A percentile compares a stretch with the other conserved stretches of the same genome.
phyloP scores from a whole-genome alignment of 2,888 invertebrate genomes.

The Dioctria rufipes region DNA sequence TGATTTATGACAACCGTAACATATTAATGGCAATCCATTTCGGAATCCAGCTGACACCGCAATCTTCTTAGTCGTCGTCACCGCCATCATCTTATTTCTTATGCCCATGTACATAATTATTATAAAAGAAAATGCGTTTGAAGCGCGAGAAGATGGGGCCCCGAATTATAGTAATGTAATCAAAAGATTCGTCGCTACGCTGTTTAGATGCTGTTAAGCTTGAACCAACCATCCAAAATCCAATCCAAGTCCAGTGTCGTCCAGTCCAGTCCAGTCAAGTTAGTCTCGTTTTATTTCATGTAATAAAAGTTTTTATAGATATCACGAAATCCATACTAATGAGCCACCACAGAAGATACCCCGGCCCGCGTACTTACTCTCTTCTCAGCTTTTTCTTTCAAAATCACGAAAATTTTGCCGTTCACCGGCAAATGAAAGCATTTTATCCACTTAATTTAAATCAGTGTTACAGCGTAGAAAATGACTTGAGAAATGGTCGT shows the following conservation, averaged over 20 bases:
- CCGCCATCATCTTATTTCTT: not conserved
- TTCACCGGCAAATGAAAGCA: slow-evolving; percentile 13
- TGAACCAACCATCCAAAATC: not conserved
- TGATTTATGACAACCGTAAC: slow-evolving; percentile 51
- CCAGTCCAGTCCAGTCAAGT: slow-evolving; percentile 9
- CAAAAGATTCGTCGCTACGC: slow-evolving; percentile 30
- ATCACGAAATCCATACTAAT: slow-evolving; percentile 44
- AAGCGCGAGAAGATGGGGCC: not conserved
- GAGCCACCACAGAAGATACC: slow-evolving; percentile 14
- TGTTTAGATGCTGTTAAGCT: not conserved
- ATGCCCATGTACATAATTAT: slow-evolving; percentile 21
- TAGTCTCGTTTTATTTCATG: slow-evolving; percentile 31
- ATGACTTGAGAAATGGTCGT: slow-evolving; percentile 37
- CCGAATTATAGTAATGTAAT: slow-evolving; percentile 18
- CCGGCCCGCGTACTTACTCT: not conserved
- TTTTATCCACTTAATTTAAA: slow-evolving; percentile 43
- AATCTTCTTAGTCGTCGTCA: slow-evolving; percentile 14
- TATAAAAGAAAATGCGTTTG: not conserved
- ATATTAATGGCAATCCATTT: slow-evolving; percentile 51
- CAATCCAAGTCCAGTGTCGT: not conserved
- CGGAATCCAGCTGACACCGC: slow-evolving; percentile 50
- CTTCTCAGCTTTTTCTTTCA: not conserved
- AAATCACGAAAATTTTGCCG: not conserved
- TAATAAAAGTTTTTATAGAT: slow-evolving; percentile 49
- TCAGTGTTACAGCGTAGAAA: slow-evolving; percentile 34